Percentiles rank a stretch among this genome's conserved stretches.
Conservation (phyloP, 1,140 invertebrate genomes). For the Andricus grossulariae region DNA sequence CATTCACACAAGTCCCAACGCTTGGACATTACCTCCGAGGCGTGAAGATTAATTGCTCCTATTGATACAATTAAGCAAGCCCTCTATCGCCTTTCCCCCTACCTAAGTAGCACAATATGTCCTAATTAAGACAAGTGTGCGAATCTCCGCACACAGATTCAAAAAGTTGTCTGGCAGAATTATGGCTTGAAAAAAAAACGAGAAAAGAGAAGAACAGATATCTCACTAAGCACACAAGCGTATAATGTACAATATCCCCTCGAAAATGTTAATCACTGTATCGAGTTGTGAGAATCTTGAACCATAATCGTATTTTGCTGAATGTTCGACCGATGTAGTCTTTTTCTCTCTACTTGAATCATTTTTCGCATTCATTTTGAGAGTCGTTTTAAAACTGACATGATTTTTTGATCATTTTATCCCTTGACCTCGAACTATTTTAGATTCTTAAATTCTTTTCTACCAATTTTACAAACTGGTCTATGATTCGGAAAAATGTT, state of each 20-base stretch:
- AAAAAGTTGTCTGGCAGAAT: slow-evolving; percentile 9
- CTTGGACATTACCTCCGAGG: slow-evolving; percentile 71
- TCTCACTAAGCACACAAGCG: slow-evolving; percentile 17
- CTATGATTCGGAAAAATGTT: not conserved
- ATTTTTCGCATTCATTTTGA: not conserved
- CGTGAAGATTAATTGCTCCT: slow-evolving; percentile 65
- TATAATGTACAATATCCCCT: slow-evolving; percentile 29
- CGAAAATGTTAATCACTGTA: not conserved
- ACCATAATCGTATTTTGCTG: not conserved
- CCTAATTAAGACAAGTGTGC: slow-evolving; percentile 34
- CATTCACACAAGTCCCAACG: slow-evolving; percentile 64
- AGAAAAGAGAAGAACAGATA: slow-evolving; percentile 36
- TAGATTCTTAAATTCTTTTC: not conserved
- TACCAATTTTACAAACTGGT: not conserved
- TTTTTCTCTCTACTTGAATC: slow-evolving; percentile 6
- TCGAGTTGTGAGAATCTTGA: not conserved
- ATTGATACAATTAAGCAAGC: slow-evolving; percentile 53
- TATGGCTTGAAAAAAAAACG: not conserved
- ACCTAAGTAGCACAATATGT: slow-evolving; percentile 59
- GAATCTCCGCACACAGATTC: slow-evolving; percentile 21
- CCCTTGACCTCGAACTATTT: not conserved
- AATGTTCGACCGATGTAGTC: not conserved
- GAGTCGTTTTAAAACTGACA: not conserved
- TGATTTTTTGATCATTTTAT: not conserved
- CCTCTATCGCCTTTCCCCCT: slow-evolving; percentile 61